Evolutionary conservation across 2,113 vertebrate genomes (phyloP).

Genomic region (Noctilio leporinus): DNA sequence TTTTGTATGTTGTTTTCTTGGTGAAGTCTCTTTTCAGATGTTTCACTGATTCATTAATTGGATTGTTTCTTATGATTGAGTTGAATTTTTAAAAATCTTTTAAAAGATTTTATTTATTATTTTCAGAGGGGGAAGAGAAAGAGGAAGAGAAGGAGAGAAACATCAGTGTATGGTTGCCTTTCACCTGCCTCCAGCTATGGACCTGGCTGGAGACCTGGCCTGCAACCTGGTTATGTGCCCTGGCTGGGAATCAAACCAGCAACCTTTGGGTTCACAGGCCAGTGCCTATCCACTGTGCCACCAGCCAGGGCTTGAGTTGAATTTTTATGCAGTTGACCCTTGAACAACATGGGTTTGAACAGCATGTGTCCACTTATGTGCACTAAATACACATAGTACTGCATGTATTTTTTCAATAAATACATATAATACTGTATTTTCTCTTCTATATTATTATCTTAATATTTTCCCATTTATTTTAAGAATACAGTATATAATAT

Average conservation of each 20-base stretch:
- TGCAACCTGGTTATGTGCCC: too few species aligned
- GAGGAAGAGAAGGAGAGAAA: too few species aligned
- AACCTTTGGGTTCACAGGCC: too few species aligned
- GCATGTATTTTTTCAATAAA: neutral
- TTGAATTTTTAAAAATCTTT: neutral
- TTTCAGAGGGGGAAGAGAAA: too few species aligned
- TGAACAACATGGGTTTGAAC: neutral
- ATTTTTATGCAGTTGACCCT: neutral
- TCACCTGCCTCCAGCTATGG: too few species aligned
- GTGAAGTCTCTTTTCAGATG: neutral
- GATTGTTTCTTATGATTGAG: neutral
- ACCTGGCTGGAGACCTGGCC: too few species aligned
- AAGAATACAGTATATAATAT: neutral
- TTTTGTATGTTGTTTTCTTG: neutral
- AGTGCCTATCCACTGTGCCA: too few species aligned
- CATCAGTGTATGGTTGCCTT: too few species aligned
- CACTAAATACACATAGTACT: neutral
- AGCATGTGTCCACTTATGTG: neutral
- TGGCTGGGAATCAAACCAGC: too few species aligned
- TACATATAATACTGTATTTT: neutral
- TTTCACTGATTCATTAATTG: neutral
- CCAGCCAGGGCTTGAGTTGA: too few species aligned
- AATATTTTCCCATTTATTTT: neutral
- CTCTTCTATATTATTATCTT: neutral
- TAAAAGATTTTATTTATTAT: too few species aligned